Base-by-base conservation (phyloP, 2,113 vertebrate genomes). In the Cathartes aura region DNA sequence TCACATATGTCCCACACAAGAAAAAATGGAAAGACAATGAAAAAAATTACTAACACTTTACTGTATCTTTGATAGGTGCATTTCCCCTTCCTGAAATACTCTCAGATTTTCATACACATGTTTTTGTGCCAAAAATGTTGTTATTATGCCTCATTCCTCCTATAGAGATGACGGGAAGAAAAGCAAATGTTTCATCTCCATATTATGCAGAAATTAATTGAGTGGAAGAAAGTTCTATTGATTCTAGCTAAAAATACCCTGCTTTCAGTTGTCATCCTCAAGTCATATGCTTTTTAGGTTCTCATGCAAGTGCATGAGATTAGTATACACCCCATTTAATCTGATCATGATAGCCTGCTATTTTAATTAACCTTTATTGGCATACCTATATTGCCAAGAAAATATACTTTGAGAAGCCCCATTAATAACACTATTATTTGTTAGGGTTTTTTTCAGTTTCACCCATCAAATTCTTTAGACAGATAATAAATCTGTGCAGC, bases 281-380 rank as follows among this genome's bases (percentile, higher is more conserved):
- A 63, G 56, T 97, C 90, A 63, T 55, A 88, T 94, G 74, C 62
- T 89, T 94, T 90, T 94, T 89, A 96, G 90, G 59, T 91, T 95
- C 73, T 74, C 11, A 32, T 95, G 48, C 34, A 90, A 89, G 52
- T 89, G 48, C 70, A 80, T 79, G 81, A 96, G 72, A 94, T 70
- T 91, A 88, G 68, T 89, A 56, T 32, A 96, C 59, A 96, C 83
- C 59, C 81, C 86, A 96, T 92, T 96, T 93, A 89, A 94, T 93
- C 53, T 67, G 86, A 88, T 72, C 83, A 64, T 88, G 86, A 97
- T 78, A 94, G 52, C 40, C 71, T 91, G 23, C 34, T 79, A 71
- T 87, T 95, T 96, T 96, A 97, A 96, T 97, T 97, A 95, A 97
- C 76, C 82, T 89, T 92, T 92, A 95, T 90, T 96, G 95, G 64